A percentile compares a stretch with the other conserved stretches of the same genome.
phyloP scores from a whole-genome alignment of 2,113 vertebrate species.

The Heterotilapia buettikoferi region DNA sequence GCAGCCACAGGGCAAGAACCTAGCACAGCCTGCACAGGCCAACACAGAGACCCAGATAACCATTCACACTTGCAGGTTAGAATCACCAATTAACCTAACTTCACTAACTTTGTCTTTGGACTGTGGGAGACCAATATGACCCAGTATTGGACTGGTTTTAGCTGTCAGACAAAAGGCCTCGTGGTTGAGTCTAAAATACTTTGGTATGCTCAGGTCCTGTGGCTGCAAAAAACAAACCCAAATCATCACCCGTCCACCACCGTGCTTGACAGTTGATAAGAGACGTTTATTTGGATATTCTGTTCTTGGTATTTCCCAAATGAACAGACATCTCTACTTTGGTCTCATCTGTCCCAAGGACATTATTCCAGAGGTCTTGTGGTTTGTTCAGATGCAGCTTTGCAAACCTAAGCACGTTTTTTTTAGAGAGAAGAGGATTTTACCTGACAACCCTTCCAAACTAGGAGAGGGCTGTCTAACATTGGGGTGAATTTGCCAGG shows the following conservation, averaged over 20 bases:
- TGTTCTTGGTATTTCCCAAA: background rate
- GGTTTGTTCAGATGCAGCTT: background rate
- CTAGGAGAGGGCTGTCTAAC: background rate
- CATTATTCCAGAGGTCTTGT: background rate
- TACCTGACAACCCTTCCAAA: background rate
- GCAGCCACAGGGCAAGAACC: background rate
- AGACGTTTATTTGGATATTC: background rate
- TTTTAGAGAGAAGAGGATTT: background rate
- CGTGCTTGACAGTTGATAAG: background rate
- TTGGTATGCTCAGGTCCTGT: background rate
- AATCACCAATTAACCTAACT: background rate
- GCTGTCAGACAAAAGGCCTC: background rate
- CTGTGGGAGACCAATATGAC: background rate
- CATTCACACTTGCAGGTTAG: background rate
- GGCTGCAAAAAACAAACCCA: fast-evolving
- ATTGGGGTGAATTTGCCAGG: background rate
- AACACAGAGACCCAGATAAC: background rate
- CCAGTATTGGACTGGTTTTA: background rate
- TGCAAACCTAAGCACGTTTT: background rate
- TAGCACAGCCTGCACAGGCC: background rate
- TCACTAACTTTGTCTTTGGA: background rate
- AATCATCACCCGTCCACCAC: background rate
- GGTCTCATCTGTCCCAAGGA: background rate
- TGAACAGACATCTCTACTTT: background rate
- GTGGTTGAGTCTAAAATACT: background rate